phyloP scores from a whole-genome alignment of 2,797 vertebrate genomes.

The Benthosema pterotum region DNA sequence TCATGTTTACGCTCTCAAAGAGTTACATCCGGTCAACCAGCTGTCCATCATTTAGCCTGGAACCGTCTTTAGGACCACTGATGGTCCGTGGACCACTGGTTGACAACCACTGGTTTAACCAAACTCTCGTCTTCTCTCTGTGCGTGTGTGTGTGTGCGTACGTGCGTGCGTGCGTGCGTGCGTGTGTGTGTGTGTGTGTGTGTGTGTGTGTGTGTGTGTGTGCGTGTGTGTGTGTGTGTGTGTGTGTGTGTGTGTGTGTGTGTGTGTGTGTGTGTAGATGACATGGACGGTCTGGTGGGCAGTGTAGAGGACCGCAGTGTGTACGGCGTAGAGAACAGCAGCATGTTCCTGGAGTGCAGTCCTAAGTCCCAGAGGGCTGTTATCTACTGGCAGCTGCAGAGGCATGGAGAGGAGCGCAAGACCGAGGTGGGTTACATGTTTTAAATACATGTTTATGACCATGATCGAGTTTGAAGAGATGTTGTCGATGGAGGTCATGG shows the following conservation, averaged over 20 bases:
- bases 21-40: no score
- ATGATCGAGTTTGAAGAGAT: no score
- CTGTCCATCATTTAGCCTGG: no score
- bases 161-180: not conserved
- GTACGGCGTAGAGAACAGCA: slow-evolving; percentile 98
- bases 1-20: no score
- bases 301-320: slow-evolving; percentile 91
- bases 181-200: slow-evolving; percentile 3
- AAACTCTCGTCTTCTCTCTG: no score
- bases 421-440: slow-evolving; percentile 93
- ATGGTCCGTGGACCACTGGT: no score
- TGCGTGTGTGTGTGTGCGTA: slow-evolving; percentile 8
- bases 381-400: slow-evolving; percentile 96
- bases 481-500: no score
- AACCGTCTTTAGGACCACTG: no score
- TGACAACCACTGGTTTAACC: no score
- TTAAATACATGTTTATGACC: no score
- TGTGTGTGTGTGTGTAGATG: slow-evolving; percentile 74
- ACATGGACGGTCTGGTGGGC: slow-evolving; percentile 74
- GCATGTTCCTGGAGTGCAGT: slow-evolving; percentile 98
- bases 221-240: slow-evolving; percentile 6
- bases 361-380: slow-evolving; percentile 94
- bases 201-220: slow-evolving; percentile 11
- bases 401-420: slow-evolving; percentile 88
- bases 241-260: slow-evolving; percentile 21